Percentiles rank a stretch among this genome's conserved stretches.
Conservation (phyloP, 2,797 vertebrate genomes). For the Nasua narica region DNA sequence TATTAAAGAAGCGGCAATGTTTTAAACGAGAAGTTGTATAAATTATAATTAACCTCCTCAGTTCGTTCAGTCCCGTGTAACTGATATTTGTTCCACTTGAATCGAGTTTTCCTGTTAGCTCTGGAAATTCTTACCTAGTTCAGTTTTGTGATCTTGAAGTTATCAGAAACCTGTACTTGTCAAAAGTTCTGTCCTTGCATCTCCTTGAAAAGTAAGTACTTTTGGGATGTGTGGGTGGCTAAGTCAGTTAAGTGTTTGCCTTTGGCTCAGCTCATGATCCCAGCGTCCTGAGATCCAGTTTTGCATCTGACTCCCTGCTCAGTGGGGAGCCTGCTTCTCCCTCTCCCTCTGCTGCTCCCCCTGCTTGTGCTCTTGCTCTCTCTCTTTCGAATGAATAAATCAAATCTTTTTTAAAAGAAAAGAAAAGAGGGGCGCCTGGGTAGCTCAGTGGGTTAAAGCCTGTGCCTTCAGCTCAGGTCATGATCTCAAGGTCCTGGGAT, state of each 20-base stretch:
- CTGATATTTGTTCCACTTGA: background rate
- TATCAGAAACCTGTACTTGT: background rate
- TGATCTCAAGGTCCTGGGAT: too few relatives aligned
- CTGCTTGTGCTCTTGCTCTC: too few relatives aligned
- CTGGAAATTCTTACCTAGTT: background rate
- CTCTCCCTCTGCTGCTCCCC: too few relatives aligned
- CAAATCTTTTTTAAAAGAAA: too few relatives aligned
- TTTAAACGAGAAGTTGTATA: background rate
- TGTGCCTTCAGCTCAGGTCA: too few relatives aligned
- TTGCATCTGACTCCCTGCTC: too few relatives aligned
- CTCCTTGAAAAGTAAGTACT: background rate
- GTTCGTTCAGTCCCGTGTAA: background rate
- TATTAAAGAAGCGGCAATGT: background rate
- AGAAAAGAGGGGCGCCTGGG: too few relatives aligned
- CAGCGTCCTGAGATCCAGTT: too few relatives aligned
- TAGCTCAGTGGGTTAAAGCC: too few relatives aligned
- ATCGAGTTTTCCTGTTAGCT: background rate
- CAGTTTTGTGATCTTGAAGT: background rate
- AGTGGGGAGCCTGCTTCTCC: too few relatives aligned
- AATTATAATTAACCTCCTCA: background rate
- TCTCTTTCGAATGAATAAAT: background rate
- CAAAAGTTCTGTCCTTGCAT: background rate
- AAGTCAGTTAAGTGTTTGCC: too few relatives aligned
- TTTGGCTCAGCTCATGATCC: too few relatives aligned
- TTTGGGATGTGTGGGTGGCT: background rate